Base-by-base conservation (phyloP, 2,113 vertebrate species). In the Sinocyclocheilus maitianheensis region DNA sequence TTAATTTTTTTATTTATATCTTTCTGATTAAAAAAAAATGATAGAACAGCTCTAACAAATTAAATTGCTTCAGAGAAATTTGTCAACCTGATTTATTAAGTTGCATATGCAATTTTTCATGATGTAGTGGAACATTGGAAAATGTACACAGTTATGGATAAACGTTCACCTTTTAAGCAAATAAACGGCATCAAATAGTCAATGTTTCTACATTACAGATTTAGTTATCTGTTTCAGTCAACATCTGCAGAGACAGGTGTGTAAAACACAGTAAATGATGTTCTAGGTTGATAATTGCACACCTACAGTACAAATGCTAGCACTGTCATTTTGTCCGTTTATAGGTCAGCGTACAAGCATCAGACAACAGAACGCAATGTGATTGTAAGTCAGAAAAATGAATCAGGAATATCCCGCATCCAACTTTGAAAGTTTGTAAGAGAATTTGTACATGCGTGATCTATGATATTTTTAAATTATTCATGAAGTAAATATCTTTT, bases 211-310 rank as follows among this genome's bases (percentile, higher is more conserved):
- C n/a, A 26, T n/a, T 30, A 30, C 14, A 30, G 0, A 12, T 30
- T 34, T 9, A 18, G 16, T 34, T 13, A 24, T 34, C 14, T 69
- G 14, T 3, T 69, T 69, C 37, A 18, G 3, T 37, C 34, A 34
- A 9, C 9, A 20, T 40, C 37, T 71, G 69, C 18, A 40, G 16
- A 20, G 14, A 34, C 26, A 18, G 30, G 8, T 22, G 16, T 69
- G 1, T 20, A 20, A 71, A 37, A 8, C 26, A 37, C 14, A 9
- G 2, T 37, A 37, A 71, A 37, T 71, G 0, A 71, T 37, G 16
- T 71, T 71, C 67, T 71, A 37, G 67, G 67, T 37, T 71, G 69
- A 71, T 40, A 10, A 40, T 43, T 72, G 37, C 69, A 43, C 69
- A 22, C 18, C 69, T 72, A 18, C 9, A 40, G 20, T 10, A 3